Conservation (phyloP, 2,888 invertebrate genomes). For the Diarsia brunnea region DNA sequence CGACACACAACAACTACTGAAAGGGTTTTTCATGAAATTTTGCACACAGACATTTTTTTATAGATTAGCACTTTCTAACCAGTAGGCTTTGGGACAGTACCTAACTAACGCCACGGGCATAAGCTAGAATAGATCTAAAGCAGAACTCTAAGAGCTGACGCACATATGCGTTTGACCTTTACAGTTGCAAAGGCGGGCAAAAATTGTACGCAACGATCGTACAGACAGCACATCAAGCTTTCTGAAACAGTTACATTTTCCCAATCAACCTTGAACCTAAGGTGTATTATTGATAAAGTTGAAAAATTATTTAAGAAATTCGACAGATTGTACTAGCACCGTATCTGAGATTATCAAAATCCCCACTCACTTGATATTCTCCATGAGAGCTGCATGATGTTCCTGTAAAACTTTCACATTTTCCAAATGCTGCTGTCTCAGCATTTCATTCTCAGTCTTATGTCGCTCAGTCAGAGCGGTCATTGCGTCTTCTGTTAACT, state of each 20-base stretch:
- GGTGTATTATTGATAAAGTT: no score
- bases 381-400: slow-evolving; percentile 89
- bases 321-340: background rate
- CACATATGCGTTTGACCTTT: background rate
- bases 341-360: background rate
- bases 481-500: slow-evolving; percentile 89
- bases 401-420: slow-evolving; percentile 85
- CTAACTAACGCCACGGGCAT: no score
- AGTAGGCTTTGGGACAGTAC: no score
- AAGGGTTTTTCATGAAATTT: background rate
- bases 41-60: background rate
- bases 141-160: background rate
- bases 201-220: background rate
- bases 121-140: background rate
- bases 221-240: no score
- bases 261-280: no score
- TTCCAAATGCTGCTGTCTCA: slow-evolving; percentile 87
- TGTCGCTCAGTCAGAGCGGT: slow-evolving; percentile 86
- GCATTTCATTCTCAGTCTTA: slow-evolving; percentile 82
- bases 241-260: no score
- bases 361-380: slow-evolving; percentile 88
- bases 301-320: no score
- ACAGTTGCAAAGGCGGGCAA: background rate
- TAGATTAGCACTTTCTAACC: background rate
- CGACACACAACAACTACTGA: background rate